Conservation (phyloP, 1,140 invertebrate species). For the Sarcophaga peregrina region DNA sequence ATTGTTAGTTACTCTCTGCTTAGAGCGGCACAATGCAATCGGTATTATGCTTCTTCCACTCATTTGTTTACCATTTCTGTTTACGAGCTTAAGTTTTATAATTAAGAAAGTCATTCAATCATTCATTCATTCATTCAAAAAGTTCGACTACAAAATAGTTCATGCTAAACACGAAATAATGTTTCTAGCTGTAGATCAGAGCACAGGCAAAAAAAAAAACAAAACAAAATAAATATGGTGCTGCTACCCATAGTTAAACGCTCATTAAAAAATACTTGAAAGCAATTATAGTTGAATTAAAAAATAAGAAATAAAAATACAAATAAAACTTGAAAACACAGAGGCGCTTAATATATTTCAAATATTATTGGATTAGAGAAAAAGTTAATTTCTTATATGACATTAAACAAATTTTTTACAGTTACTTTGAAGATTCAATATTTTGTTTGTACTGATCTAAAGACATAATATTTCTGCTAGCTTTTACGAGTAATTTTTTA, state of each 20-base stretch:
- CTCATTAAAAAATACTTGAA: constrained; percentile 19
- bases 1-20: background rate
- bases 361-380: background rate
- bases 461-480: too few species aligned
- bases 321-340: too few species aligned
- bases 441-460: too few species aligned
- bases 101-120: background rate
- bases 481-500: too few species aligned
- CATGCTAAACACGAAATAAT: background rate
- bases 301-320: background rate
- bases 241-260: background rate
- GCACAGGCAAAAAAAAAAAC: background rate
- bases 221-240: background rate
- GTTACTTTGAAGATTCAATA: too few species aligned
- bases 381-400: background rate
- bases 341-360: background rate
- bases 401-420: too few species aligned
- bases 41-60: background rate
- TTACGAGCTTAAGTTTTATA: background rate
- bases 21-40: too few species aligned
- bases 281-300: constrained; percentile 18
- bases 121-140: constrained; percentile 18
- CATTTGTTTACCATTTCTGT: background rate
- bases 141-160: background rate
- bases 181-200: background rate